These are phyloP conservation scores for Holothuria leucospilota DNA, from an alignment of 53 echinoderm and acorn worm genomes.

Conservation along the genomic window DNA sequence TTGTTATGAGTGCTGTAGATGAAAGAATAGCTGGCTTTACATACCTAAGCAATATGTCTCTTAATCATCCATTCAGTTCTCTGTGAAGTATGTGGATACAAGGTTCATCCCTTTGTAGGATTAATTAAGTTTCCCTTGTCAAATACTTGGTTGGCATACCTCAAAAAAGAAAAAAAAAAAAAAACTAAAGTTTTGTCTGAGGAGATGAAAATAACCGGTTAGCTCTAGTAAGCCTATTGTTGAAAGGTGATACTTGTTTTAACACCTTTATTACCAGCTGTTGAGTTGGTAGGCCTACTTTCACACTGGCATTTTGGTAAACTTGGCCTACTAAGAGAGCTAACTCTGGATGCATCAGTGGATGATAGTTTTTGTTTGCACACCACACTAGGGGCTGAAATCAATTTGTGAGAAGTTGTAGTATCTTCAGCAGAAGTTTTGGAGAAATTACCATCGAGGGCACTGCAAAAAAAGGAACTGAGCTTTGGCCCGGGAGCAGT, in stretches of 20 bases:
- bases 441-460: no score
- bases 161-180: constrained; percentile 26
- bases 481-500: no score
- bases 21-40: constrained; percentile 31
- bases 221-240: neutral
- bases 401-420: neutral
- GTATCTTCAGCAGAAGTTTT: no score
- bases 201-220: constrained; percentile 32
- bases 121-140: constrained; percentile 48
- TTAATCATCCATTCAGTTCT: constrained; percentile 49
- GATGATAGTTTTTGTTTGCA: neutral
- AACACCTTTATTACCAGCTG: neutral
- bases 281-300: neutral
- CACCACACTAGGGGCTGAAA: neutral
- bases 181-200: constrained; percentile 47
- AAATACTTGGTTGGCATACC: constrained; percentile 49
- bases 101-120: constrained; percentile 64
- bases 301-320: neutral
- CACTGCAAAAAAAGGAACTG: no score
- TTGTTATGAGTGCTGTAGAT: constrained; percentile 15
- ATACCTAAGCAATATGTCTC: constrained; percentile 45
- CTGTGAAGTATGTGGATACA: constrained; percentile 56
- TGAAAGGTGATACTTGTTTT: neutral
- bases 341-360: neutral
- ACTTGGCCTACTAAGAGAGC: neutral